phyloP scores from a whole-genome alignment of 1,140 invertebrate genomes.

The Ruditapes philippinarum region DNA sequence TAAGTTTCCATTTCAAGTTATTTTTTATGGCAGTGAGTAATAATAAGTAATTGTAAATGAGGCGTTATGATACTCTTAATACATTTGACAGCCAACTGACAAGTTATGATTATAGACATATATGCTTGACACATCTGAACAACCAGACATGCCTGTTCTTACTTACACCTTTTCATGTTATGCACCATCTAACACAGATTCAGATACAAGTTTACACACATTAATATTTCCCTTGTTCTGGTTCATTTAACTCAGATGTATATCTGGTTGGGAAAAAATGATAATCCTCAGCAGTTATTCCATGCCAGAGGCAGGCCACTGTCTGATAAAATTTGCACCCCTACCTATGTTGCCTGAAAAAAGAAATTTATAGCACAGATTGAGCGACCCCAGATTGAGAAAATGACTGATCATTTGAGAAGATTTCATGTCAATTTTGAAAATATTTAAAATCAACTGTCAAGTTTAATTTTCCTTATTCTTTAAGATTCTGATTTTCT shows the following conservation, averaged over 20 bases:
- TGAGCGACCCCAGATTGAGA: too few species aligned
- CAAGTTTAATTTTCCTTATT: too few species aligned
- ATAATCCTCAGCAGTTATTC: background rate
- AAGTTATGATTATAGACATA: constrained; percentile 2
- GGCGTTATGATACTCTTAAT: background rate
- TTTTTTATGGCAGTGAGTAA: too few species aligned
- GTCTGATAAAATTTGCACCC: background rate
- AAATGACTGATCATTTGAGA: too few species aligned
- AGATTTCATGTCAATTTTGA: too few species aligned
- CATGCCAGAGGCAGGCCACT: background rate
- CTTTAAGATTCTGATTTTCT: too few species aligned
- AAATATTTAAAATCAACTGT: too few species aligned
- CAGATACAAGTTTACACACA: background rate
- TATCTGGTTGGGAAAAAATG: background rate
- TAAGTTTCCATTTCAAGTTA: too few species aligned
- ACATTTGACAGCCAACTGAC: constrained; percentile 1
- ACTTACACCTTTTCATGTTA: background rate
- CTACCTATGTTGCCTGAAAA: background rate
- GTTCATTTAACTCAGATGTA: constrained; percentile 1
- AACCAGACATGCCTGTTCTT: background rate
- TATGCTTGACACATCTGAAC: background rate
- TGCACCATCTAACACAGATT: constrained; percentile 10
- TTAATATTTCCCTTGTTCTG: background rate
- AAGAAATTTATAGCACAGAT: constrained; percentile 3
- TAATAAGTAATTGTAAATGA: background rate